Conservation (phyloP, 2,797 vertebrate species). For the Eleutherodactylus coqui region DNA sequence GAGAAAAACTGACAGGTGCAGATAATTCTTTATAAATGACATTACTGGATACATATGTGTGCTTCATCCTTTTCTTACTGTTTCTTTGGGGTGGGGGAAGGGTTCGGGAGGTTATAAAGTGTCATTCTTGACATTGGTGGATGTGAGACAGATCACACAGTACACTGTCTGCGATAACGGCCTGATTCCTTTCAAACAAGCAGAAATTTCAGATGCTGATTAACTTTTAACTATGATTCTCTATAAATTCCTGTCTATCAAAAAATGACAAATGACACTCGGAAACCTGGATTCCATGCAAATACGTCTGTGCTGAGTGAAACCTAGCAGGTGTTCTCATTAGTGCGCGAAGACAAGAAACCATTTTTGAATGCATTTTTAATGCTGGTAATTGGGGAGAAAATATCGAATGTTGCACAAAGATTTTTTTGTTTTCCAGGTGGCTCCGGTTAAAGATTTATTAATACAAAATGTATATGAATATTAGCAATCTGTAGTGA, state of each 20-base stretch:
- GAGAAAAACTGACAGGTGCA: constrained; percentile 25
- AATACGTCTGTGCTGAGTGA: constrained; percentile 73
- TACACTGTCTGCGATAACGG: constrained; percentile 32
- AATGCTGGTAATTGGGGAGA: constrained; percentile 74
- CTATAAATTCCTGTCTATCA: constrained; percentile 79
- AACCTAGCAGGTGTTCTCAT: constrained; percentile 82
- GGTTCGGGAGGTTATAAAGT: background rate
- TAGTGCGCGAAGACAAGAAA: constrained; percentile 80
- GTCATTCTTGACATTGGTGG: constrained; percentile 37
- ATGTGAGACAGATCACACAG: constrained; percentile 36
- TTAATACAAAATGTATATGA: constrained; percentile 69
- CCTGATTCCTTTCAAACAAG: constrained; percentile 51
- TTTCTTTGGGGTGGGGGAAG: background rate
- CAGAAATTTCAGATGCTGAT: constrained; percentile 77
- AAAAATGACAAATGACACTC: constrained; percentile 76
- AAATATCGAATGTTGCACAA: constrained; percentile 74
- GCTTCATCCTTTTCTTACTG: background rate
- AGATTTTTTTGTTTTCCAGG: constrained; percentile 69
- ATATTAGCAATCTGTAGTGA: constrained; percentile 68
- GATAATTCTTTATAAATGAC: background rate
- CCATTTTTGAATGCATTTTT: constrained; percentile 79
- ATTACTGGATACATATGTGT: constrained; percentile 16
- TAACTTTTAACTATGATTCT: constrained; percentile 76
- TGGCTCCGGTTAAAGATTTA: constrained; percentile 72
- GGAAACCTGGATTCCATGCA: constrained; percentile 78